phyloP scores from a whole-genome alignment of 2,113 vertebrate genomes.

The Eulemur macaco region DNA sequence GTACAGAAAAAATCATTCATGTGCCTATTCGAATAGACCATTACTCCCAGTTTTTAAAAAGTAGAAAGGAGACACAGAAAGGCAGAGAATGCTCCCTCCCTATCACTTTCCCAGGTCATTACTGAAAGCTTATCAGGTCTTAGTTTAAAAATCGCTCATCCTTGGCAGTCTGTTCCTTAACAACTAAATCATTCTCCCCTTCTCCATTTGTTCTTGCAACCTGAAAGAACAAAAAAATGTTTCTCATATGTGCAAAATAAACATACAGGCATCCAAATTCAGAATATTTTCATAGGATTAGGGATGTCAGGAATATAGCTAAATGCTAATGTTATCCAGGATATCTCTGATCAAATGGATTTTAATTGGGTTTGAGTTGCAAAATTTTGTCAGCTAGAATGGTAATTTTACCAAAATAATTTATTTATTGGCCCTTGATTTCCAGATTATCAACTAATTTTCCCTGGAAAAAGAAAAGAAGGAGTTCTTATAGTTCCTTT shows the following conservation, averaged over 20 bases:
- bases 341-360: neutral
- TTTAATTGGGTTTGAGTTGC: neutral
- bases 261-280: neutral
- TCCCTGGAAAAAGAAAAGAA: neutral
- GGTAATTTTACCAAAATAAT: neutral
- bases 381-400: neutral
- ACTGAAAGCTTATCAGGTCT: neutral
- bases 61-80: neutral
- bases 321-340: neutral
- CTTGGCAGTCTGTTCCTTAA: neutral
- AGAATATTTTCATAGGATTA: neutral
- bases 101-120: neutral
- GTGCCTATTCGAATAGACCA: neutral
- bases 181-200: neutral
- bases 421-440: slow-evolving; percentile 6
- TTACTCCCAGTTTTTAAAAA: neutral
- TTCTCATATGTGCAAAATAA: slow-evolving; percentile 14
- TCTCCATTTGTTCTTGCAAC: neutral
- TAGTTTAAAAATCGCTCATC: neutral
- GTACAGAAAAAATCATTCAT: neutral
- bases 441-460: neutral
- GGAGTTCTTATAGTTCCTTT: neutral
- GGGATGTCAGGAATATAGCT: neutral
- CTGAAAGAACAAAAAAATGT: neutral
- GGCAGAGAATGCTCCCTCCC: neutral